Percentiles rank a stretch among this genome's conserved stretches.
Evolutionary conservation across 2,797 vertebrate genomes (phyloP).

Genomic region (Cichlasoma orientale): DNA sequence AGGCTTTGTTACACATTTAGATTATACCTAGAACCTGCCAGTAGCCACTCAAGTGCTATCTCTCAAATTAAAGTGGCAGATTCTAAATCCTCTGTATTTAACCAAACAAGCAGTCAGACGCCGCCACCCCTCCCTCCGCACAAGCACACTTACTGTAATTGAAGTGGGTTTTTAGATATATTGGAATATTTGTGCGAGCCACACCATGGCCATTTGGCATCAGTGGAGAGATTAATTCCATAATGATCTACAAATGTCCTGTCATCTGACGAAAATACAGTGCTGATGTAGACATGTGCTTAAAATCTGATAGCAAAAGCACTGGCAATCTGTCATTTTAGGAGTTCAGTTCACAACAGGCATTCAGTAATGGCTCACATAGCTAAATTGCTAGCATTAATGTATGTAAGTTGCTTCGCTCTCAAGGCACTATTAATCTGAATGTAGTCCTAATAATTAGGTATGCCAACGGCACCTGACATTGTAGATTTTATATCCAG

Average conservation of each 20-base stretch:
- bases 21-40: conserved; percentile 79
- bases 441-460: conserved; percentile 51
- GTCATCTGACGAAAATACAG: conserved; percentile 57
- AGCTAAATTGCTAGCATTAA: conserved; percentile 5
- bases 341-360: conserved; percentile 17
- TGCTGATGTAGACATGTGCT: conserved; percentile 50
- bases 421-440: conserved; percentile 25
- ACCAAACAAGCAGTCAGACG: conserved; percentile 78
- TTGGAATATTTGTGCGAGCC: conserved; percentile 71
- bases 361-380: conserved; percentile 2
- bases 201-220: conserved; percentile 68
- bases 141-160: conserved; percentile 74
- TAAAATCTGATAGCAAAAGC: conserved; percentile 26
- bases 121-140: conserved; percentile 34
- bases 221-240: conserved; percentile 71
- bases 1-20: conserved; percentile 80
- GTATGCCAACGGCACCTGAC: conserved; percentile 32
- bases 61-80: conserved; percentile 78
- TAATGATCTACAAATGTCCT: conserved; percentile 72
- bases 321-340: conserved; percentile 29
- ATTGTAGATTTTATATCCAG: conserved; percentile 34
- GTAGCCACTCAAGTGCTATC: conserved; percentile 71
- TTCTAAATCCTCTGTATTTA: conserved; percentile 79
- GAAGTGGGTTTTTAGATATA: conserved; percentile 71
- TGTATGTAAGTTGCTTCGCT: conserved; percentile 14